Percentiles rank a stretch among this genome's conserved stretches.
Evolutionary conservation across 2,888 invertebrate genomes (phyloP).

Genomic region (Merodon equestris): DNA sequence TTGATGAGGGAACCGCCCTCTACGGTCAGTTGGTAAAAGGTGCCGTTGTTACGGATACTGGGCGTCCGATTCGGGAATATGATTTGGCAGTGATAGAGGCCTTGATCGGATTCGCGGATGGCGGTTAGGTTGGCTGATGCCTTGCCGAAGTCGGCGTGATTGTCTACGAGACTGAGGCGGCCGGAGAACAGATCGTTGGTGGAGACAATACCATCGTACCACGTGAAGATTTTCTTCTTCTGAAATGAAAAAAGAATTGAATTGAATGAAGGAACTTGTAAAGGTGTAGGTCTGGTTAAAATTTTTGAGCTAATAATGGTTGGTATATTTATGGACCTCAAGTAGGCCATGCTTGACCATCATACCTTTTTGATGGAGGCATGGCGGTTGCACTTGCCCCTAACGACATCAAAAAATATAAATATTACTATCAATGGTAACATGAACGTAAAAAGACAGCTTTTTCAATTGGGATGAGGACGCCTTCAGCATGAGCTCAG

Average conservation of each 20-base stretch:
- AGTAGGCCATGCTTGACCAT: too few relatives aligned
- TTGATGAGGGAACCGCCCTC: slow-evolving; percentile 93
- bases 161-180: slow-evolving; percentile 84
- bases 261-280: too few relatives aligned
- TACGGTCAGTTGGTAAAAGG: slow-evolving; percentile 92
- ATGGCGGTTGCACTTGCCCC: too few relatives aligned
- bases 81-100: slow-evolving; percentile 94
- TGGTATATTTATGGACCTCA: too few relatives aligned
- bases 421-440: too few relatives aligned
- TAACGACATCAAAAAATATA: too few relatives aligned
- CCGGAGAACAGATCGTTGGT: slow-evolving; percentile 86
- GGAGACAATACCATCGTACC: slow-evolving; percentile 86
- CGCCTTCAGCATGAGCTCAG: too few relatives aligned
- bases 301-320: too few relatives aligned
- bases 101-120: slow-evolving; percentile 92
- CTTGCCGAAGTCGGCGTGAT: slow-evolving; percentile 80
- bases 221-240: slow-evolving; percentile 89
- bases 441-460: too few relatives aligned
- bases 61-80: slow-evolving; percentile 93
- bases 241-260: slow-evolving; percentile 74
- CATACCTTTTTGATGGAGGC: too few relatives aligned
- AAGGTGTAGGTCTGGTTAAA: too few relatives aligned
- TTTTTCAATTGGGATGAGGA: too few relatives aligned
- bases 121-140: slow-evolving; percentile 90
- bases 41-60: slow-evolving; percentile 91